These are phyloP conservation scores for Trachelus troglodyta DNA, from an alignment of 2,888 invertebrate genomes.

Conservation along the genomic window DNA sequence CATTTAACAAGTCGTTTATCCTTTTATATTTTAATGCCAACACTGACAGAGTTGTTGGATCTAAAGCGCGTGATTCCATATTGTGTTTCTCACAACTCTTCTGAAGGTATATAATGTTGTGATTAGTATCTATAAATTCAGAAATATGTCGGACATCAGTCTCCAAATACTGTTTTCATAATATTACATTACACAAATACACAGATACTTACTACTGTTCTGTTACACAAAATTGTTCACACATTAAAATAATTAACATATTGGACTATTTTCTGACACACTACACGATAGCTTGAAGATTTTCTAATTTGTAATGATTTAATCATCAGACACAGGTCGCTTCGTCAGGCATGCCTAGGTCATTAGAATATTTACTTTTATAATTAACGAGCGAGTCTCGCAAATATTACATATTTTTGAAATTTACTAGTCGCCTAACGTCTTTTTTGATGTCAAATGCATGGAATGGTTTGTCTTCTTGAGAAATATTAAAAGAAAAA, in stretches of 20 bases:
- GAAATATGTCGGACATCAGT: background rate
- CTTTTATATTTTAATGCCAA: background rate
- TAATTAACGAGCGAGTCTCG: background rate
- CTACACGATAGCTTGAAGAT: background rate
- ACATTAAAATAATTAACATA: background rate
- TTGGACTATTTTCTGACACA: background rate
- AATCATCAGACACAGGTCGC: background rate
- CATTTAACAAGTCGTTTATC: background rate
- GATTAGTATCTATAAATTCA: background rate
- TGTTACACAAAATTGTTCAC: background rate
- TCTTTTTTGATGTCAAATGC: background rate
- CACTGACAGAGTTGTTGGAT: background rate
- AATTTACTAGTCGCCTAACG: background rate
- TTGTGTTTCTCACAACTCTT: background rate
- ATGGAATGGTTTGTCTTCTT: background rate
- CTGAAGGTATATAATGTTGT: background rate
- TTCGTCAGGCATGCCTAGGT: background rate
- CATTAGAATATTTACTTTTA: background rate
- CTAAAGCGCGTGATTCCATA: background rate
- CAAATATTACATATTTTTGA: background rate
- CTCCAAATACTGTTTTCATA: background rate
- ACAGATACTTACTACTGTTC: background rate
- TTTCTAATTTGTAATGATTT: background rate
- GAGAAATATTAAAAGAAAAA: background rate
- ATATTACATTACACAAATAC: background rate